Percentiles rank a stretch among this genome's conserved stretches.
phyloP scores from a whole-genome alignment of 2,113 vertebrate genomes.

The Gambusia affinis region DNA sequence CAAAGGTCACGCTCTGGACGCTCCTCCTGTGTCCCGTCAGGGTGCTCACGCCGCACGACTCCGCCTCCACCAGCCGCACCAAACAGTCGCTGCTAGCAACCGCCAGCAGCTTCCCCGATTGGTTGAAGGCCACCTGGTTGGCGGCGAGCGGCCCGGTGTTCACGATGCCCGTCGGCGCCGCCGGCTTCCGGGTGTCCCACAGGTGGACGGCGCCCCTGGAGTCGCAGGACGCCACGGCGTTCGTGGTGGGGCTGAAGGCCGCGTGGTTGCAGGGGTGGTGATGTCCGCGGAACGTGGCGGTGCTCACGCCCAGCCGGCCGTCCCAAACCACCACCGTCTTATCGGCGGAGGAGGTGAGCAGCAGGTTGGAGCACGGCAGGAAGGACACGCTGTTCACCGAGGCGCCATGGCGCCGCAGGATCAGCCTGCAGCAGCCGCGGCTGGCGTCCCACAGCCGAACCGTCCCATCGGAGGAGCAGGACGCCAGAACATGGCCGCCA shows the following conservation, averaged over 20 bases:
- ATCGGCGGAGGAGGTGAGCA: conserved; percentile 81
- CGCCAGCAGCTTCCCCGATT: conserved; percentile 78
- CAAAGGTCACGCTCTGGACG: conserved; percentile 44
- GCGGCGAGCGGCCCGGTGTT: conserved; percentile 79
- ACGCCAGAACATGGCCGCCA: conserved; percentile 83
- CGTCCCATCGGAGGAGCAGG: conserved; percentile 84
- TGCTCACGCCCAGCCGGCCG: conserved; percentile 72
- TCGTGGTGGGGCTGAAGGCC: conserved; percentile 72
- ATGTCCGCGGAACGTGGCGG: conserved; percentile 83
- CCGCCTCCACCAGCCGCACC: conserved; percentile 78
- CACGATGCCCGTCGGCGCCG: conserved; percentile 59
- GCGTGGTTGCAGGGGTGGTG: conserved; percentile 83
- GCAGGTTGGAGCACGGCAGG: conserved; percentile 39
- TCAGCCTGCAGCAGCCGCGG: conserved; percentile 31
- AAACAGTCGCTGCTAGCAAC: conserved; percentile 79
- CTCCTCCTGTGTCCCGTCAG: conserved; percentile 21
- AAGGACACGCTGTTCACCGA: conserved; percentile 60
- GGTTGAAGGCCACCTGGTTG: conserved; percentile 84
- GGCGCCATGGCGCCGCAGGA: conserved; percentile 44
- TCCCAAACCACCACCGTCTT: conserved; percentile 58
- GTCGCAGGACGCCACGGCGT: conserved; percentile 84
- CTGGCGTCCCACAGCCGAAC: conserved; percentile 59
- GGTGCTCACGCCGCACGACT: neutral
- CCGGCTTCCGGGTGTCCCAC: conserved; percentile 82
- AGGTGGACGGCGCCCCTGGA: conserved; percentile 77